Percentiles rank a stretch among this genome's conserved stretches.
Evolutionary conservation across 2,888 invertebrate genomes (phyloP).

Genomic region (Tenthredo livida): DNA sequence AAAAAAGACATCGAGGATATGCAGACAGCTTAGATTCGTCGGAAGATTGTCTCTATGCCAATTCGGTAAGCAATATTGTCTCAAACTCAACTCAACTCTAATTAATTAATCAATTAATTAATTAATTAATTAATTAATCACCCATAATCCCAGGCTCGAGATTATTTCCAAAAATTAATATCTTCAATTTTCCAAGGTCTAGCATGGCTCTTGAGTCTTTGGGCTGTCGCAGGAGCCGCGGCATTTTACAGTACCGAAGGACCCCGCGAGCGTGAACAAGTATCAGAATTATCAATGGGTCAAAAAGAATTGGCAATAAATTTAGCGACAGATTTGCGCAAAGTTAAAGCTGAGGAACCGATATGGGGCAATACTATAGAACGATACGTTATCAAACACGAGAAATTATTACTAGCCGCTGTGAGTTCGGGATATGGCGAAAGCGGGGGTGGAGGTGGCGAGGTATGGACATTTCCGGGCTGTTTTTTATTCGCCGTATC

Average conservation of each 20-base stretch:
- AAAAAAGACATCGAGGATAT: constrained; percentile 66
- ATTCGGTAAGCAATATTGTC: constrained; percentile 67
- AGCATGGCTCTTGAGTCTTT: constrained; percentile 81
- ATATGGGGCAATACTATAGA: constrained; percentile 83
- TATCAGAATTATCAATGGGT: constrained; percentile 79
- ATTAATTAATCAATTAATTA: too few species aligned
- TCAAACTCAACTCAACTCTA: too few species aligned
- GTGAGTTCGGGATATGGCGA: constrained; percentile 81
- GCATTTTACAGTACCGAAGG: constrained; percentile 85
- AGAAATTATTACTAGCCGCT: constrained; percentile 81
- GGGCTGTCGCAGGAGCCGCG: constrained; percentile 84
- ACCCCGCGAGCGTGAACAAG: constrained; percentile 81
- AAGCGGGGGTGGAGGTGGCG: constrained; percentile 79
- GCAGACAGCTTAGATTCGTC: constrained; percentile 71
- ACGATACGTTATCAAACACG: constrained; percentile 81
- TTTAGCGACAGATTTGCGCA: constrained; percentile 83
- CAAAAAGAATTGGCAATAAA: constrained; percentile 83
- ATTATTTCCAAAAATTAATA: not conserved
- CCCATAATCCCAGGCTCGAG: too few species aligned
- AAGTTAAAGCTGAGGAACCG: constrained; percentile 81
- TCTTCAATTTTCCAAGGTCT: constrained; percentile 76
- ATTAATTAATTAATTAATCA: too few species aligned
- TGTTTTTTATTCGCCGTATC: constrained; percentile 85
- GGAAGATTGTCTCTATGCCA: constrained; percentile 72
- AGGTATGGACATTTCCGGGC: constrained; percentile 85